Evolutionary conservation across 2,888 invertebrate species (phyloP), one percentile per base, ranked within the genome.

Genomic region (Ochropleura plecta): DNA sequence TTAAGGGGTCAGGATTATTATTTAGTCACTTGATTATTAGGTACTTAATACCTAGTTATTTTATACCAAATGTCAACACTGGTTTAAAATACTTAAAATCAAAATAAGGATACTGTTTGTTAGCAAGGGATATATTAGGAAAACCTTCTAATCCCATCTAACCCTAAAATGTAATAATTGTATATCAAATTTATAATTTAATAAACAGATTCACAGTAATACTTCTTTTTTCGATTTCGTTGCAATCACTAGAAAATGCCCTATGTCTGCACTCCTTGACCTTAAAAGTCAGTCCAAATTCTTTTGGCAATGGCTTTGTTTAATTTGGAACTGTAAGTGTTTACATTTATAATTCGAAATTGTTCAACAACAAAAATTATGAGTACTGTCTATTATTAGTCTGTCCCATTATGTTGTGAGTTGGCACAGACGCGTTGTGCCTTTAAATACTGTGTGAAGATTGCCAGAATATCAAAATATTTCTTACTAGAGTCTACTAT

Each of bases 371-470:
- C 79, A 83, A 85, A 86, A 86, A 85, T 78, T 78, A 72, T 76
- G n/a, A 78, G 70, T 80, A 78, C 73, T 70, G 70, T 79, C 89
- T 93, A 93, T 90, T 91, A 88, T 87, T 92, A 91, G 88, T 71
- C 55, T 77, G 82, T 84, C 86, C 84, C 88, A 88, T 89, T 88
- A 86, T 84, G 85, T 83, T 88, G 85, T 81, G 88, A 89, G 85
- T 93, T 93, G 93, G 93, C 93, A 93, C 89, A 85, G 79, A 82
- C 70, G 63, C 73, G 70, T 70, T 81, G 72, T 78, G 75, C 65
- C 80, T 83, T 75, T 81, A 79, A 84, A 89, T 87, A 85, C 70
- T 81, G 59, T 76, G 57, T 62, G 70, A 72, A 12, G 73, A 73
- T 81, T 57, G 76, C 83, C 75, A 74, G 79, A 81, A 82, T 70